Conservation (phyloP, 2,888 invertebrate genomes). For the Clepsis dumicolana region DNA sequence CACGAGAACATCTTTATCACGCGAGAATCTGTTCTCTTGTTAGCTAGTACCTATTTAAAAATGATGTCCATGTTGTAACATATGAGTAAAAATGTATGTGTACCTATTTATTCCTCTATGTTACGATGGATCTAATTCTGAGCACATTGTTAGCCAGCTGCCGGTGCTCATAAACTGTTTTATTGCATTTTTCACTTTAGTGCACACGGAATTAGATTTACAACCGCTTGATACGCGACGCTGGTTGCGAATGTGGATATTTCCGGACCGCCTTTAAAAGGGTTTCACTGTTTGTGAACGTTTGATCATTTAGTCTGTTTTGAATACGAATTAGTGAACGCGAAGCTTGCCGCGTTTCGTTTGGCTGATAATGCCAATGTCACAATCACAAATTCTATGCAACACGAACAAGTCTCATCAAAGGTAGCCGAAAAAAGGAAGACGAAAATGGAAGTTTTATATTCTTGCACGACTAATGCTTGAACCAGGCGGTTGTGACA, state of each 20-base stretch:
- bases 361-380: too few species aligned
- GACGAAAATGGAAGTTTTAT: too few species aligned
- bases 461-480: too few species aligned
- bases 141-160: conserved; percentile 49
- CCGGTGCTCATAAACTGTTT: conserved; percentile 58
- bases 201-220: conserved; percentile 68
- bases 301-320: background rate
- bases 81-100: background rate
- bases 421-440: too few species aligned
- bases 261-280: conserved; percentile 14
- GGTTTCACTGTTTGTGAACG: conserved; percentile 26
- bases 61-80: background rate
- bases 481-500: too few species aligned
- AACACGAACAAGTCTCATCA: too few species aligned
- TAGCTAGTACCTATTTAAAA: too few species aligned
- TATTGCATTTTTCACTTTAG: conserved; percentile 71
- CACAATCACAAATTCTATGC: too few species aligned
- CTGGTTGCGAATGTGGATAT: conserved; percentile 24
- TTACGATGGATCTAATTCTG: conserved; percentile 29
- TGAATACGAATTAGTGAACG: background rate
- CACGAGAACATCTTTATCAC: too few species aligned
- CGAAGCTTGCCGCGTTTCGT: background rate
- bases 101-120: conserved; percentile 8
- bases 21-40: too few species aligned
- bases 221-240: conserved; percentile 44